Percentiles rank a stretch among this genome's conserved stretches.
Evolutionary conservation across 1,140 invertebrate species (phyloP).

Genomic region (Rhagoletis zephyria): DNA sequence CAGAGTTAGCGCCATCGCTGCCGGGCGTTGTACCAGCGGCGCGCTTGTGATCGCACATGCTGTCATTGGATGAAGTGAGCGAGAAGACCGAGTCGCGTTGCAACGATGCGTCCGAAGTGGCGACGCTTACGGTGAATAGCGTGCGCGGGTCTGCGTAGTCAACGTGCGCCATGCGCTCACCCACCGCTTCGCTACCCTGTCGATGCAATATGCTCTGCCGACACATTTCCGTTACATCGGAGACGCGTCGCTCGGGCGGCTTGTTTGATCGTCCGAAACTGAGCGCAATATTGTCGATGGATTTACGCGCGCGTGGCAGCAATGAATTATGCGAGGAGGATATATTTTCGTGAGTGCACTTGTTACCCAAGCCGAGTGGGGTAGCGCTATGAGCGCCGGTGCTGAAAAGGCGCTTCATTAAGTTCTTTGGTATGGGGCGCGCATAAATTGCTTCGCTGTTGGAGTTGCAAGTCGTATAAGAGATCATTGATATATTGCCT

Average conservation of each 20-base stretch:
- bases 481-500: slow-evolving; percentile 62
- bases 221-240: slow-evolving; percentile 70
- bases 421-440: slow-evolving; percentile 65
- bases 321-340: slow-evolving; percentile 66
- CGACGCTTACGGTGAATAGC: slow-evolving; percentile 74
- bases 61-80: slow-evolving; percentile 79
- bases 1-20: slow-evolving; percentile 21
- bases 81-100: slow-evolving; percentile 77
- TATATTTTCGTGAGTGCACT: slow-evolving; percentile 57
- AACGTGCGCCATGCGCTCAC: slow-evolving; percentile 88
- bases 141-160: slow-evolving; percentile 87
- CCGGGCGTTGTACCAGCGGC: slow-evolving; percentile 11
- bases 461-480: slow-evolving; percentile 24
- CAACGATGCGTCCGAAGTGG: slow-evolving; percentile 73
- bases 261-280: slow-evolving; percentile 65
- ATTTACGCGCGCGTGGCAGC: slow-evolving; percentile 65
- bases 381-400: not conserved
- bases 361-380: slow-evolving; percentile 20
- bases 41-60: slow-evolving; percentile 70
- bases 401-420: slow-evolving; percentile 63
- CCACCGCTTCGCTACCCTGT: slow-evolving; percentile 86
- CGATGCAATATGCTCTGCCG: slow-evolving; percentile 77
- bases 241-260: slow-evolving; percentile 68
- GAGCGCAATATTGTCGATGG: slow-evolving; percentile 65
- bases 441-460: slow-evolving; percentile 28